Evolutionary conservation across 2,113 vertebrate genomes (phyloP).

Genomic region (Macroglossus sobrinus): DNA sequence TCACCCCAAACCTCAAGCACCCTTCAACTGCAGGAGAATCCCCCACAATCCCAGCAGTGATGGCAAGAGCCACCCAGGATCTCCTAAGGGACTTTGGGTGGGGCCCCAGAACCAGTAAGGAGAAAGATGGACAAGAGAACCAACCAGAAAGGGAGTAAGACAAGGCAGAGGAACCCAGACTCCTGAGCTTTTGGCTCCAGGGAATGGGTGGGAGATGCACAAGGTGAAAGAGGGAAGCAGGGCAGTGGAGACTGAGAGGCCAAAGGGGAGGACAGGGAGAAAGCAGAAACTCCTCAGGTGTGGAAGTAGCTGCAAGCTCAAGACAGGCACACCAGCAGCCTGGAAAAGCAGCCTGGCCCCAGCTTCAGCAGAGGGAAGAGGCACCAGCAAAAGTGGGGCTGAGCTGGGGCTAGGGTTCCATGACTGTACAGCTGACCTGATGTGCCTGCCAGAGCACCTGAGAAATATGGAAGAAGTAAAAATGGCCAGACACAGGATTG

Average conservation of each 20-base stretch:
- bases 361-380: not conserved
- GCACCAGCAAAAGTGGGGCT: not conserved
- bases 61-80: not conserved
- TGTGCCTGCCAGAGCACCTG: not conserved
- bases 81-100: not conserved
- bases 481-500: not conserved
- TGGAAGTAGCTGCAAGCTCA: not conserved
- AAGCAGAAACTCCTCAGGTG: too few species aligned
- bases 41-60: not conserved
- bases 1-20: not conserved
- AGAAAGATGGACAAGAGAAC: not conserved
- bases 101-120: not conserved
- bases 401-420: not conserved
- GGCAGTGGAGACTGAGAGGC: too few species aligned
- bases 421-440: not conserved
- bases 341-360: not conserved
- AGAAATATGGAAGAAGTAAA: not conserved
- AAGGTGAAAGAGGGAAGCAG: too few species aligned
- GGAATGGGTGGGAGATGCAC: not conserved
- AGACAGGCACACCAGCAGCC: not conserved
- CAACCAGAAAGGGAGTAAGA: not conserved
- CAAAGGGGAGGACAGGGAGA: not conserved
- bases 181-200: not conserved
- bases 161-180: not conserved
- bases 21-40: not conserved